Percentiles rank a stretch among this genome's conserved stretches.
These are phyloP conservation scores for Catalaphyllia jardinei DNA, from an alignment of 64 coral and sea anemone genomes.

Conservation along the genomic window DNA sequence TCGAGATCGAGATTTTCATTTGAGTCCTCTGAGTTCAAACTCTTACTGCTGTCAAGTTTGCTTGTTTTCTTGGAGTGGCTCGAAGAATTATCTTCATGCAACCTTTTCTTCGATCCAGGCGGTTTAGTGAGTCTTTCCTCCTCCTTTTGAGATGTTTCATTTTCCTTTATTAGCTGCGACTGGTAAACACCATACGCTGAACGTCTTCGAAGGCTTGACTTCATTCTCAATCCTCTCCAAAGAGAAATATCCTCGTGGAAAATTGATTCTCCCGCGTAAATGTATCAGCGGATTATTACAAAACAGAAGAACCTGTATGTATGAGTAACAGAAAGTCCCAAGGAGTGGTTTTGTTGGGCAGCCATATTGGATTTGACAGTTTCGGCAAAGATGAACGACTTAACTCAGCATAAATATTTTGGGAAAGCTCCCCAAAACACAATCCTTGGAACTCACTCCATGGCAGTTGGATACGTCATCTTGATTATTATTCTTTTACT, in stretches of 20 bases:
- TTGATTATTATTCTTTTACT: conserved; percentile 38
- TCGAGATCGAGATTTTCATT: conserved; percentile 5
- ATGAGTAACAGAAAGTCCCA: neutral
- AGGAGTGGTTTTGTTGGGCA: neutral
- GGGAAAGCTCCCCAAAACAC: conserved; percentile 39
- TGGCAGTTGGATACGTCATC: conserved; percentile 70
- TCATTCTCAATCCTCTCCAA: conserved; percentile 16
- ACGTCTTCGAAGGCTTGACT: conserved; percentile 20
- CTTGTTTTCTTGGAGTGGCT: conserved; percentile 43
- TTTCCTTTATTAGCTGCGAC: conserved; percentile 36
- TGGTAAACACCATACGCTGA: conserved; percentile 64
- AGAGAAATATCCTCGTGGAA: neutral
- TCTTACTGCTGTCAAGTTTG: conserved; percentile 36
- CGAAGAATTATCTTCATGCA: conserved; percentile 35
- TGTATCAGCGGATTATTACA: neutral
- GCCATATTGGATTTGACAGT: neutral
- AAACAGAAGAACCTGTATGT: neutral
- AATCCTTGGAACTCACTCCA: conserved; percentile 36
- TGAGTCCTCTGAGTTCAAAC: conserved; percentile 8
- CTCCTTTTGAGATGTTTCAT: conserved; percentile 7
- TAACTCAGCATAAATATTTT: conserved; percentile 27
- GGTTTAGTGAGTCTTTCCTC: conserved; percentile 3
- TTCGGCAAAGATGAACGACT: neutral
- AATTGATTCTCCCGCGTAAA: neutral
- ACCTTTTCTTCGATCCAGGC: conserved; percentile 36